Base-by-base conservation (phyloP, 1,140 invertebrate species). In the Dinothrombium tinctorium region DNA sequence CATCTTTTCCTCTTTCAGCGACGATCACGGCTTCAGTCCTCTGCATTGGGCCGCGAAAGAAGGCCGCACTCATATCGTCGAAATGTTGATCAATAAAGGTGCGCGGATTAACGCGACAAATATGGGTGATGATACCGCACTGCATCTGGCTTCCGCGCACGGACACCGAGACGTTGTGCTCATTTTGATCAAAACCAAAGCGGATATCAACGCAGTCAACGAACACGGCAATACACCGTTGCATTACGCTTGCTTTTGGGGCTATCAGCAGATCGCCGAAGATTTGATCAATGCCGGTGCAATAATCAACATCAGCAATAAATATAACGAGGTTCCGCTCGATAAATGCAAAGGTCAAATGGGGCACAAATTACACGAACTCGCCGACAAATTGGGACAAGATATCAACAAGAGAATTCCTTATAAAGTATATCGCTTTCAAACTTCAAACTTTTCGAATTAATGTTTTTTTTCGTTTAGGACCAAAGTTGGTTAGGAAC, bases 201-300 rank as follows among this genome's bases (percentile, higher is more conserved):
- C 87, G 1, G 90, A 96, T 56, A 74, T 96, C 1, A 96, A 98
- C 64, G 86, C 89, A 26, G 79, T 84, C 4, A 99, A 99, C 58
- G 92, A 98, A 59, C 92, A 99, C 62, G 94, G 94, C 2, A 99
- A 98, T 57, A 89, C 89, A 1, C 83, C 94, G 0, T 59, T 99
- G 8, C 94, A 99, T 58, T 99, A 99, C 58, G 87, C 94, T 2
- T 95, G 89, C 55, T 98, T 99, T 61, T 98, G 90, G 90, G 80
- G 79, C 14, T 90, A 89, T 58, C 73, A 76, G 49, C 69, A 73
- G 28, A 74, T 98, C 33, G 81, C 86, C 4, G 87, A 96, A 60
- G 87, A 95, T 59, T 63, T 99, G 12, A 74, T 98, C 0, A 68
- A 76, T 43, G 73, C 78, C 47, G 90, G 89, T 21, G 86, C 86